A percentile compares a stretch with the other conserved stretches of the same genome.
Conservation (phyloP, 2,888 invertebrate species). For the Halictus ligatus region DNA sequence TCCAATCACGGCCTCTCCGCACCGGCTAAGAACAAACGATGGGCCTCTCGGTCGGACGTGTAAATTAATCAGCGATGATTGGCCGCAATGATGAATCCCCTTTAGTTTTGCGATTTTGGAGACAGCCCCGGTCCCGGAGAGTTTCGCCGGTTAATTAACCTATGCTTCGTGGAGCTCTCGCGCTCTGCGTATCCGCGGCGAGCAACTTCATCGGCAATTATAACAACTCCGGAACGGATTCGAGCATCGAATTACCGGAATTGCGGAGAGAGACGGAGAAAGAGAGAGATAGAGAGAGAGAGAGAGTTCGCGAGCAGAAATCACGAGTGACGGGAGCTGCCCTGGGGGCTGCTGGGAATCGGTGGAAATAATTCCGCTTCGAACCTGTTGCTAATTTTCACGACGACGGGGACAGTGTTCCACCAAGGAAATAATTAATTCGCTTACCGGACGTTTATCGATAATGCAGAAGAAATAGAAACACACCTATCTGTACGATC, state of each 20-base stretch:
- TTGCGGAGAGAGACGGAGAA: not conserved
- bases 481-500: not conserved
- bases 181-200: not conserved
- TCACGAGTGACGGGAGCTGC: conserved; percentile 5
- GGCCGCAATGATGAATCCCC: conserved; percentile 14
- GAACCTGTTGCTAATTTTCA: conserved; percentile 26
- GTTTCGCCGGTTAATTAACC: conserved; percentile 46
- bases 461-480: not conserved
- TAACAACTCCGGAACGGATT: conserved; percentile 32
- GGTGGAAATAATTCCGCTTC: conserved; percentile 20
- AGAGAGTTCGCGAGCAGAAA: not conserved
- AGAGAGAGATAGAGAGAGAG: not conserved
- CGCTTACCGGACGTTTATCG: not conserved
- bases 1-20: not conserved
- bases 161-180: conserved; percentile 4
- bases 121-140: conserved; percentile 11
- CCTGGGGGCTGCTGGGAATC: not conserved
- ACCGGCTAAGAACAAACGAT: not conserved
- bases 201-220: conserved; percentile 51
- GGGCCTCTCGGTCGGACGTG: not conserved
- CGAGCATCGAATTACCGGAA: conserved; percentile 34
- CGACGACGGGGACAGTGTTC: not conserved
- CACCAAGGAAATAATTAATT: conserved; percentile 19
- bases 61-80: conserved; percentile 53
- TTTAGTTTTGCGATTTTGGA: not conserved